Base-by-base conservation (phyloP, 2,888 invertebrate genomes). In the Cerceris ruficornis region DNA sequence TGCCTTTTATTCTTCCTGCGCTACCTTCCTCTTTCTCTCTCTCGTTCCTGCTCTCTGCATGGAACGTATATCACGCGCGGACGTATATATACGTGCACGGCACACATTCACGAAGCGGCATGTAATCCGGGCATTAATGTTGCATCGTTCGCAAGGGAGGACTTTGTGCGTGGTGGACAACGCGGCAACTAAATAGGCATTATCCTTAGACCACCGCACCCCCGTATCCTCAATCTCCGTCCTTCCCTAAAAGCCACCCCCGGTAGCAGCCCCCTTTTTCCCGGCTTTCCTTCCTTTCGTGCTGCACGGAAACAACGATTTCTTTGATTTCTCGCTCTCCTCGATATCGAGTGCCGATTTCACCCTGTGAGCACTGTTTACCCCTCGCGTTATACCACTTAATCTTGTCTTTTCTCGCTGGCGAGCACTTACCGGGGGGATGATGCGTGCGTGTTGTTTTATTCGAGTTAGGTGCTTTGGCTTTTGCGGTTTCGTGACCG, bases 121-220 rank as follows among this genome's bases (percentile, higher is more conserved):
- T 79, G 87, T 87, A 88, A 88, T 85, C 85, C 88, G 80, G 81
- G 76, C 90, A 90, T 90, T 87, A 90, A 90, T 89, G 86, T 89
- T 90, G 88, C 88, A 90, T 83, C 78, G 82, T 68, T 77, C 80
- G 74, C 70, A 75, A 80, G 84, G 85, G 80, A 83, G 81, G 82
- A 80, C 81, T 83, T 81, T 80, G 81, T 76, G 77, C 28, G 60
- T 73, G 80, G 76, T 74, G 81, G 82, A 85, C 80, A 79, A 83
- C 81, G 82, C 81, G 84, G 81, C 84, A 81, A 82, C 84, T 85
- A 87, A 87, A 88, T 85, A 86, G 83, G 84, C 77, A 86, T 88
- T 88, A 88, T 86, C 86, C 86, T 67, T 68, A 11, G 61, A 46
- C 60, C 52, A 58, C 55, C 49, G n/a, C 9, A 17, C 46, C 15